Evolutionary conservation across 37 sponge, comb jelly and placozoan genomes (phyloP).

Genomic region (Axinella damicornis): DNA sequence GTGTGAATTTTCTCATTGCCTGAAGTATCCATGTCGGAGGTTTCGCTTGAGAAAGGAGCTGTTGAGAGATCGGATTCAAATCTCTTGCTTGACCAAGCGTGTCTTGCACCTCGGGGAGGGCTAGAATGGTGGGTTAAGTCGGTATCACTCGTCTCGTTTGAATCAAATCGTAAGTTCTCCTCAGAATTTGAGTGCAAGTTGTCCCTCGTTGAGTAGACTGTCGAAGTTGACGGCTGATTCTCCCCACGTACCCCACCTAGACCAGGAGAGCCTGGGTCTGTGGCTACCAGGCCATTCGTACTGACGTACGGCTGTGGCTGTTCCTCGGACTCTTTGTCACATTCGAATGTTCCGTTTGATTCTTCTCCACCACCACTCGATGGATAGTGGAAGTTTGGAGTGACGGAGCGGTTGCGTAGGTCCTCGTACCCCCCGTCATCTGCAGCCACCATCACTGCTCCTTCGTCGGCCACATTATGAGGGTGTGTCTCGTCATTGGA

Average conservation of each 20-base stretch:
- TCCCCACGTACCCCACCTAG: no score
- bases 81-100: constrained; percentile 16
- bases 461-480: background rate
- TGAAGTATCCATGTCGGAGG: constrained; percentile 80
- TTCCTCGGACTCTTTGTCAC: no score
- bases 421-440: constrained; percentile 18
- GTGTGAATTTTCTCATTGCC: constrained; percentile 47
- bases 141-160: constrained; percentile 53
- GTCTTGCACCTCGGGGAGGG: background rate
- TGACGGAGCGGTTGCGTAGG: constrained; percentile 9
- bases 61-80: constrained; percentile 67
- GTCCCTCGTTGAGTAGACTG: no score
- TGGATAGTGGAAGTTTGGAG: constrained; percentile 27
- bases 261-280: no score
- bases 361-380: background rate
- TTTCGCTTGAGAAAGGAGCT: constrained; percentile 77
- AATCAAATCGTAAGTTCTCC: constrained; percentile 19
- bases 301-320: no score
- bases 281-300: no score
- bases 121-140: background rate
- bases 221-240: no score
- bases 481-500: constrained; percentile 18
- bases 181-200: constrained; percentile 1
- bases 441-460: background rate
- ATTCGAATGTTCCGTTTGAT: background rate